Percentiles rank a stretch among this genome's conserved stretches.
Conservation (phyloP, 2,797 vertebrate species). For the Fringilla coelebs region DNA sequence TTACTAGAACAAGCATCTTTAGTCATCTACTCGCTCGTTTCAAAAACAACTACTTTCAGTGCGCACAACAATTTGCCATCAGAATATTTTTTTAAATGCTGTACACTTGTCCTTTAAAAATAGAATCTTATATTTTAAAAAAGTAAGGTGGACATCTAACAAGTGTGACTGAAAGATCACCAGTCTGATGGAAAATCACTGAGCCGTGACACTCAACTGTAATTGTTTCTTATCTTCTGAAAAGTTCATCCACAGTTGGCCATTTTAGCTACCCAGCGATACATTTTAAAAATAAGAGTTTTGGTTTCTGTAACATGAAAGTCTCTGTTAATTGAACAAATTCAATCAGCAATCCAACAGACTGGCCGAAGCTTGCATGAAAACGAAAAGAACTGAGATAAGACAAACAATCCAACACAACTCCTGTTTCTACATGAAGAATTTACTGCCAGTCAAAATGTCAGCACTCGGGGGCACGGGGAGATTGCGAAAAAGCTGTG, state of each 20-base stretch:
- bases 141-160: not conserved
- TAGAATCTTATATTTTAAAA: not conserved
- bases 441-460: not conserved
- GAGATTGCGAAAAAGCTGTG: not conserved
- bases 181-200: not conserved
- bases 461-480: rapidly evolving
- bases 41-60: not conserved
- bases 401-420: not conserved
- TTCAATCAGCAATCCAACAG: not conserved
- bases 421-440: not conserved
- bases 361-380: not conserved
- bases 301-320: not conserved
- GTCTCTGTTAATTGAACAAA: not conserved
- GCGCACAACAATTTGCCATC: not conserved
- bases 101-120: not conserved
- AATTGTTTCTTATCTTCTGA: not conserved
- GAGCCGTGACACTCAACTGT: not conserved
- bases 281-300: not conserved
- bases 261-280: not conserved
- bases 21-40: not conserved
- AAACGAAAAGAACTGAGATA: not conserved
- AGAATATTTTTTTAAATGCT: not conserved
- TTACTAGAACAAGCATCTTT: not conserved
- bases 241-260: not conserved
- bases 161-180: not conserved